These are phyloP conservation scores for Acipenser oxyrinchus DNA, from an alignment of 2,797 vertebrate genomes.

Conservation along the genomic window DNA sequence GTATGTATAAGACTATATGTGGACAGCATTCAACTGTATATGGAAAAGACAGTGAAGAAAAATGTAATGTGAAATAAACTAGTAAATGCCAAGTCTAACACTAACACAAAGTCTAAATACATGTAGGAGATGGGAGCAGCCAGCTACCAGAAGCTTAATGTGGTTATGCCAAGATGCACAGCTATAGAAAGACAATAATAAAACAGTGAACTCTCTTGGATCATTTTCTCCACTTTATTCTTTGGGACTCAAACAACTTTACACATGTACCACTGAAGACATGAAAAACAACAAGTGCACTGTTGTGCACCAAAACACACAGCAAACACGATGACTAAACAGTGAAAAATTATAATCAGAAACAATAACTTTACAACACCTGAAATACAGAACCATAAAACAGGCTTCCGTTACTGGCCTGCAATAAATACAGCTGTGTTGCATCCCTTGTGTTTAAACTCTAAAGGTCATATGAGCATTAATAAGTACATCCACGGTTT, in stretches of 20 bases:
- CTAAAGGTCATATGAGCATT: constrained; percentile 40
- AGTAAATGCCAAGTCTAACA: not conserved
- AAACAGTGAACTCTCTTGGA: not conserved
- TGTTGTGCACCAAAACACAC: constrained; percentile 35
- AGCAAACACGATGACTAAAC: constrained; percentile 51
- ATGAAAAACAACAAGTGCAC: constrained; percentile 25
- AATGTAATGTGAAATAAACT: not conserved
- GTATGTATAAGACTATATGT: too few relatives aligned
- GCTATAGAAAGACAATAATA: not conserved
- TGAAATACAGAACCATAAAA: constrained; percentile 27
- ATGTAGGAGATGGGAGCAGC: not conserved
- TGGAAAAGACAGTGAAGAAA: too few relatives aligned
- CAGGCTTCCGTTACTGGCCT: constrained; percentile 42
- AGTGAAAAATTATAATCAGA: constrained; percentile 47
- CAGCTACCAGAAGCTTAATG: not conserved
- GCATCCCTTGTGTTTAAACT: constrained; percentile 45
- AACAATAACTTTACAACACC: constrained; percentile 21
- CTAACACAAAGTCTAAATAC: not conserved
- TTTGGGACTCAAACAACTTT: constrained; percentile 45
- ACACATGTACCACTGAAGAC: constrained; percentile 41
- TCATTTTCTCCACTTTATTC: constrained; percentile 45
- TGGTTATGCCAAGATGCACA: not conserved
- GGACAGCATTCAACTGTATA: too few relatives aligned
- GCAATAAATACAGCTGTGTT: constrained; percentile 61
- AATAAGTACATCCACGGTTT: constrained; percentile 56